Percentiles rank a stretch among this genome's conserved stretches.
Evolutionary conservation across 2,113 vertebrate genomes (phyloP).

Genomic region (Australoheros scitulus): DNA sequence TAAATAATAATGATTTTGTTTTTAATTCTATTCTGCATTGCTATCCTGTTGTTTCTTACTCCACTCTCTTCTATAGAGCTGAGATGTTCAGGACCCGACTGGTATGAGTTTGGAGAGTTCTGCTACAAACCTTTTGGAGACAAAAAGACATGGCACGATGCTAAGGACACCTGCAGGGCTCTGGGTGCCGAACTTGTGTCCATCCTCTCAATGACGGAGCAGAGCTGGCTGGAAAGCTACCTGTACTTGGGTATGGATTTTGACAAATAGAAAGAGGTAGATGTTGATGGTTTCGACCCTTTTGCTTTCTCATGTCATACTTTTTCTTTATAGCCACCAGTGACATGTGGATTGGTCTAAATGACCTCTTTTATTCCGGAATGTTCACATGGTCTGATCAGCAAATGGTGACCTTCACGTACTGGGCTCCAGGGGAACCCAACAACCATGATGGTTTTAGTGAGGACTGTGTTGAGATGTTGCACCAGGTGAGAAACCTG

Average conservation of each 20-base stretch:
- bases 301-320: neutral
- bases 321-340: conserved; percentile 63
- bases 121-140: conserved; percentile 80
- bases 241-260: conserved; percentile 73
- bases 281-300: neutral
- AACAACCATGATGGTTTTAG: conserved; percentile 78
- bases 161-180: conserved; percentile 62
- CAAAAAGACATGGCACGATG: conserved; percentile 72
- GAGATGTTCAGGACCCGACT: conserved; percentile 79
- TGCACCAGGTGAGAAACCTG: conserved; percentile 61
- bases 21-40: neutral
- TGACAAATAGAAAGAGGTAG: neutral
- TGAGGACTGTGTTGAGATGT: conserved; percentile 82
- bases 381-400: conserved; percentile 77
- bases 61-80: conserved; percentile 66
- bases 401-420: conserved; percentile 72
- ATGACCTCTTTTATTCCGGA: conserved; percentile 67
- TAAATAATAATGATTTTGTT: neutral
- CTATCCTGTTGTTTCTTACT: neutral
- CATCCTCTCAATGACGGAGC: conserved; percentile 76
- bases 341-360: conserved; percentile 81
- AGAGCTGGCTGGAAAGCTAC: conserved; percentile 83
- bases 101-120: conserved; percentile 82
- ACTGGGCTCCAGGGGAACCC: conserved; percentile 82
- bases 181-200: conserved; percentile 78